Base-by-base conservation (phyloP, 2,888 invertebrate genomes). In the Uloborus plumipes region DNA sequence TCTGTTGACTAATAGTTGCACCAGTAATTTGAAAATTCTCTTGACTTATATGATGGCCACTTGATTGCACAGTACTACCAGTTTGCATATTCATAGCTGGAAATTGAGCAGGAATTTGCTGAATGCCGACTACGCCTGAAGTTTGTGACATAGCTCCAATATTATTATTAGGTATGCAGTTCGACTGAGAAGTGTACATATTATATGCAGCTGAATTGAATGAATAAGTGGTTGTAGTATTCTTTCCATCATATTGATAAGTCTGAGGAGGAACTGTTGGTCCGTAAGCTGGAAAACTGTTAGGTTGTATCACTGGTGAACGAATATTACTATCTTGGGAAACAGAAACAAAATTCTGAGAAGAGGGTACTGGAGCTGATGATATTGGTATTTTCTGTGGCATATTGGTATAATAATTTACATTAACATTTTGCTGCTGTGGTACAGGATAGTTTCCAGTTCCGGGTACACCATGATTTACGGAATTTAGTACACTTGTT, bases 401-500 rank as follows among this genome's bases (percentile, higher is more conserved):
- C 39, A 39, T 39, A 39, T 11, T 39, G 39, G 39, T 39, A 39
- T 39, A 39, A 39, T 39, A 39, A 39, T 39, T 39, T 39, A 9
- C 39, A 31, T 47, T 53, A 26, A 22, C 55, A 20, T 51, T 66
- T 14, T 72, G 71, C 13, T 62, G n/a, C 3, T 61, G 53, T 15
- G 59, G 47, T 3, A 47, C 11, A 53, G 11, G 26, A 26, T 31
- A 9, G 31, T 58, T 70, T 31, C 58, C 13, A 72, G 49, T 70
- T n/a, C 70, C 18, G 26, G 55, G 18, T 31, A 66, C 55, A 58
- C 50, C 65, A 39, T 53, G 20, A 20, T 73, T 64, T n/a, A 61
- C 14, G 14, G 69, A 65, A 51, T 62, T 74, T 26, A 65, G 70
- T 1, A 74, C 75, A 58, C 20, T 81, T 16, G 80, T 81, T 51